phyloP scores from a whole-genome alignment of 2,888 invertebrate genomes.

The Mechanitis messenoides region DNA sequence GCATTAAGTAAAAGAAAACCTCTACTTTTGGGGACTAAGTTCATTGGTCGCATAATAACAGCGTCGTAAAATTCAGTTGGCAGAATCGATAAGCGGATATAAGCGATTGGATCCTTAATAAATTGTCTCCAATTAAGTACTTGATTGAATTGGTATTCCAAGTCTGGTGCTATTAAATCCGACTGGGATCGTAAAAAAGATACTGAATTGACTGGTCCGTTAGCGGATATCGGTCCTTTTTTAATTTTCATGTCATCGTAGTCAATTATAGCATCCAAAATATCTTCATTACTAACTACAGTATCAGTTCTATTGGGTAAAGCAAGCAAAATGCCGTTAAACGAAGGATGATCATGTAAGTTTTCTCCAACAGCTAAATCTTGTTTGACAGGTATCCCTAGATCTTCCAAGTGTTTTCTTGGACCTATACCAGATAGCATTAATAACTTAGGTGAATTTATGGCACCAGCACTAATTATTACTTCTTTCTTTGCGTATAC shows the following conservation, averaged over 20 bases:
- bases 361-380: constrained; percentile 59
- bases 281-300: constrained; percentile 48
- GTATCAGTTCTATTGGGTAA: constrained; percentile 72
- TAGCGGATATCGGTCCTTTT: constrained; percentile 69
- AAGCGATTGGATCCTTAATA: constrained; percentile 65
- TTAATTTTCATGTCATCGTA: constrained; percentile 51
- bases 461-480: constrained; percentile 50
- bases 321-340: constrained; percentile 64
- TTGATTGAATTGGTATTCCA: constrained; percentile 77
- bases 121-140: constrained; percentile 65
- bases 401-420: constrained; percentile 41
- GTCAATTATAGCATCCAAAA: constrained; percentile 53
- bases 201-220: constrained; percentile 72
- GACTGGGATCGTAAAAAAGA: constrained; percentile 75
- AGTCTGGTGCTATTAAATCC: constrained; percentile 73
- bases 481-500: constrained; percentile 55
- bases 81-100: constrained; percentile 47
- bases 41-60: constrained; percentile 73
- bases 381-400: constrained; percentile 43
- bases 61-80: constrained; percentile 78
- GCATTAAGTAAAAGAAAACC: constrained; percentile 78
- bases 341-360: constrained; percentile 62
- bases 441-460: constrained; percentile 54
- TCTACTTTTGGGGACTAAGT: constrained; percentile 77
- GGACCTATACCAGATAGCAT: constrained; percentile 63